A percentile compares a stretch with the other conserved stretches of the same genome.
These are phyloP conservation scores for Malurus splendens DNA, from an alignment of 2,797 vertebrate genomes.

Conservation along the genomic window DNA sequence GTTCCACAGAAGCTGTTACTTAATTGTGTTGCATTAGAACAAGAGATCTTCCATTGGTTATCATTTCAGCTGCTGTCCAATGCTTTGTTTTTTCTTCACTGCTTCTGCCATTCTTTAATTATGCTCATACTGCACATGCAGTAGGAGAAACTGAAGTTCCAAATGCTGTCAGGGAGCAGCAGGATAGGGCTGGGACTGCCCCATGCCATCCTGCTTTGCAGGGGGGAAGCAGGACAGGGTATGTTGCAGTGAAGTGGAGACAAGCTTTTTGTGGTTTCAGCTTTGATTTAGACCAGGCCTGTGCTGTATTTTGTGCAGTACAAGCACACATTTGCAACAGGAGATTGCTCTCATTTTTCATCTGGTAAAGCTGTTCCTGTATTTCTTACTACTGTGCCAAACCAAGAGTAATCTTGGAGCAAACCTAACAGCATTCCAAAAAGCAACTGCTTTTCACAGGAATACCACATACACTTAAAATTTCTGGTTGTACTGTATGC, in stretches of 20 bases:
- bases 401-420: not conserved
- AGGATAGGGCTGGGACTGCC: not conserved
- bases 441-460: not conserved
- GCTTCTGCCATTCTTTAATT: not conserved
- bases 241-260: not conserved
- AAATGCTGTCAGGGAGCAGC: not conserved
- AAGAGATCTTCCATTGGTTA: not conserved
- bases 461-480: not conserved
- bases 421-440: not conserved
- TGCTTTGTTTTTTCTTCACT: not conserved
- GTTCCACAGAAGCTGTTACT: not conserved
- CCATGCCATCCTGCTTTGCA: not conserved
- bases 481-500: not conserved
- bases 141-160: not conserved
- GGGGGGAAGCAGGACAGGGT: not conserved
- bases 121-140: not conserved
- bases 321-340: not conserved
- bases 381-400: not conserved
- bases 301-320: not conserved
- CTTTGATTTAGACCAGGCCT: not conserved
- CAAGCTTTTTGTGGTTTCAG: not conserved
- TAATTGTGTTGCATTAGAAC: not conserved
- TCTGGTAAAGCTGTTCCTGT: not conserved
- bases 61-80: not conserved
- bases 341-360: not conserved